Evolutionary conservation across 2,888 invertebrate genomes (phyloP), one percentile per base, ranked within the genome.

Genomic region (Helleia helle): DNA sequence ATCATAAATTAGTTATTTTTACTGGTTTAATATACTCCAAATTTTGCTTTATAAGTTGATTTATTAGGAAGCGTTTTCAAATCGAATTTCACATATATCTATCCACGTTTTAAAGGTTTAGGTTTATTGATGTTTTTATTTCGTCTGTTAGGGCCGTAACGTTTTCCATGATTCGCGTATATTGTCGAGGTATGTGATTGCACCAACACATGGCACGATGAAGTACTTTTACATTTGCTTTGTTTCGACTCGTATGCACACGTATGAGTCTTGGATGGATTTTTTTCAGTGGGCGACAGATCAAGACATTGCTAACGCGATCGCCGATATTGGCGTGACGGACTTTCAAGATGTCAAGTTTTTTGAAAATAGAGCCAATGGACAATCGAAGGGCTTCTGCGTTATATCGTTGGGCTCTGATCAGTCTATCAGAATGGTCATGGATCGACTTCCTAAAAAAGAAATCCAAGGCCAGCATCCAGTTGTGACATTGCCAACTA

Each of bases 281-380:
- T 58, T 71, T 71, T 87, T 90, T 48, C 80, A 96, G 97, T 99
- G 97, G 97, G 98, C 97, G 40, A 98, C 97, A 49, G 98, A 97
- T 85, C 95, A 95, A 83, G 97, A 99, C 67, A 92, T 99, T 52
- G 92, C 93, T 38, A 95, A 96, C 81, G 92, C 93, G n/a, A 88
- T 98, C 46, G 89, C 90, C 39, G 92, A 93, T 53, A 87, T 95
- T 56, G 98, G 98, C 36, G 94, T 98, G 4, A 89, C 88, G 41
- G 99, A 99, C 81, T 93, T 99, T 64, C 89, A 97, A 61, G 99
- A 99, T 71, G 97, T 99, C 25, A 99, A 99, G 83, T 99, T 99
- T 85, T 98, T 98, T 85, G 99, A 99, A 81, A 99, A 99, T 86
- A 90, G 99, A 60, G 94, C 97, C 24, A 99, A 99, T 86, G 99